phyloP scores from a whole-genome alignment of 2,113 vertebrate genomes.

The Ellobius talpinus region DNA sequence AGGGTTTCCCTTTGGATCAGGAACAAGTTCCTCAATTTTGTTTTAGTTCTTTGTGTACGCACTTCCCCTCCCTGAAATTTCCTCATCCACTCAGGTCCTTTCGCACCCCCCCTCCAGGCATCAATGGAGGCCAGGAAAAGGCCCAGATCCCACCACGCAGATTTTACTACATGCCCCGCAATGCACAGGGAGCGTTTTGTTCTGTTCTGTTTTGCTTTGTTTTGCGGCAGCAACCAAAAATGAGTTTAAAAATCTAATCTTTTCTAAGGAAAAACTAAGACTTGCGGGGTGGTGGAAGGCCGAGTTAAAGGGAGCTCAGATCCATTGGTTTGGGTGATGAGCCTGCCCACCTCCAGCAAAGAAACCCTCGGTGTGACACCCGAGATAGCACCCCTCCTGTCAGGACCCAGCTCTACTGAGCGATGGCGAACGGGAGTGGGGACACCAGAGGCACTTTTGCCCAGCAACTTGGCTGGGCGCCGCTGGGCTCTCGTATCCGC shows the following conservation, averaged over 20 bases:
- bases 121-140: not conserved
- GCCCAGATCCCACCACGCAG: not conserved
- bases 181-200: not conserved
- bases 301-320: not conserved
- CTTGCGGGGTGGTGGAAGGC: not conserved
- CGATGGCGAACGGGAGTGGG: not conserved
- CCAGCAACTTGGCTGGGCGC: not conserved
- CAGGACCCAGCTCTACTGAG: not conserved
- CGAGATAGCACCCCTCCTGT: not conserved
- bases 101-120: not conserved
- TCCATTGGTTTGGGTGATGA: too few species aligned
- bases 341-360: not conserved
- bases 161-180: not conserved
- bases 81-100: not conserved
- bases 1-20: conserved; percentile 11
- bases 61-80: conserved; percentile 25
- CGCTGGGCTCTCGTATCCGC: fast-evolving
- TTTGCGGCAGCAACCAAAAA: conserved; percentile 20
- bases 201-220: conserved; percentile 35
- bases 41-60: not conserved
- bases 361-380: not conserved
- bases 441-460: not conserved
- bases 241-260: not conserved
- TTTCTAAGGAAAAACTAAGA: not conserved
- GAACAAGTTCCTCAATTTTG: conserved; percentile 10